A percentile compares a stretch with the other conserved stretches of the same genome.
Evolutionary conservation across 2,113 vertebrate species (phyloP).

Genomic region (Oncorhynchus tshawytscha): DNA sequence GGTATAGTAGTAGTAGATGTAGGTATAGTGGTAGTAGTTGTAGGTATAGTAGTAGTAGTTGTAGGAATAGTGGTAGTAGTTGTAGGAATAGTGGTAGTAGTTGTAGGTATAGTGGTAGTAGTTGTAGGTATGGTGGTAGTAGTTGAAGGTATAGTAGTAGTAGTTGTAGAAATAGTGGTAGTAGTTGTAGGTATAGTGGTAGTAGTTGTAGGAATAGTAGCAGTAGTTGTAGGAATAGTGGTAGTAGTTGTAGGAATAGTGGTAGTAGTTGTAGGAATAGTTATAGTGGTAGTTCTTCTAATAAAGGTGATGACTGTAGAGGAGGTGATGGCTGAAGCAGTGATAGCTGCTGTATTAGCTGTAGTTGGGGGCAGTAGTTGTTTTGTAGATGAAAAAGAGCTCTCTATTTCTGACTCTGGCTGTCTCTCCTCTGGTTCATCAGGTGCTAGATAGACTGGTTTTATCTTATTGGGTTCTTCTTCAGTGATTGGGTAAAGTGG

Average conservation of each 20-base stretch:
- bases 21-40: neutral
- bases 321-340: too few species aligned
- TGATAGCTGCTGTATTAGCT: too few species aligned
- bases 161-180: neutral
- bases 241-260: neutral
- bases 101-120: neutral
- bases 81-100: neutral
- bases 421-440: too few species aligned
- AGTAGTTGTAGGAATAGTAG: conserved; percentile 12
- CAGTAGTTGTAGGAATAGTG: conserved; percentile 1
- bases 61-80: neutral
- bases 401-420: too few species aligned
- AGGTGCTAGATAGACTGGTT: too few species aligned
- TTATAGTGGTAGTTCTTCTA: too few species aligned
- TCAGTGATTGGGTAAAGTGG: too few species aligned
- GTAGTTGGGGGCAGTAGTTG: too few species aligned
- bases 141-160: neutral
- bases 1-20: neutral
- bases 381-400: too few species aligned
- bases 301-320: too few species aligned
- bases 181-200: neutral
- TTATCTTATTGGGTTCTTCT: too few species aligned
- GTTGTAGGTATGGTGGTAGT: neutral
- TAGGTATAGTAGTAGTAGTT: neutral
- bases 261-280: neutral